A percentile compares a stretch with the other conserved stretches of the same genome.
Evolutionary conservation across 2,113 vertebrate species (phyloP).

Genomic region (Perca schrenkii): DNA sequence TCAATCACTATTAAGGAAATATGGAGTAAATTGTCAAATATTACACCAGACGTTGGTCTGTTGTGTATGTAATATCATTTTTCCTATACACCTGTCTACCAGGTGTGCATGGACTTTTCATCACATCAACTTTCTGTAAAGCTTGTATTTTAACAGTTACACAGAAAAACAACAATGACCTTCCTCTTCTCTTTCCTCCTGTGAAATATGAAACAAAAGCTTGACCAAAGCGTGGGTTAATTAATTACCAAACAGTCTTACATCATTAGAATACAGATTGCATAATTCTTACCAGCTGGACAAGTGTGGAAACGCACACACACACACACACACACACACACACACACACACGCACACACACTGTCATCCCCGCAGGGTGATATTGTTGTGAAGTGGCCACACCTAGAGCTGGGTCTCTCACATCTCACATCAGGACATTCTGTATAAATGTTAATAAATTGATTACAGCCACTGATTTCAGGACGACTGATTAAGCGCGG

Average conservation of each 20-base stretch:
- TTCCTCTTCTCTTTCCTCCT: too few species aligned
- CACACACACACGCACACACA: constrained; percentile 8
- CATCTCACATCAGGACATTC: constrained; percentile 22
- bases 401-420: constrained; percentile 24
- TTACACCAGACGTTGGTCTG: too few species aligned
- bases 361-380: constrained; percentile 24
- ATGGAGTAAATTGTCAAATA: too few species aligned
- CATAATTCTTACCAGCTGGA: constrained; percentile 66
- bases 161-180: too few species aligned
- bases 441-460: constrained; percentile 15
- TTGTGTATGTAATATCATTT: too few species aligned
- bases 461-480: not conserved
- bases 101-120: too few species aligned
- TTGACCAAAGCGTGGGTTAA: too few species aligned
- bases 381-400: constrained; percentile 21
- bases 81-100: too few species aligned
- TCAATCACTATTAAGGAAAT: too few species aligned
- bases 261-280: constrained; percentile 49
- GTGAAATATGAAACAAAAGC: too few species aligned
- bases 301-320: constrained; percentile 15
- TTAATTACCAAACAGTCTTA: constrained; percentile 45
- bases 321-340: constrained; percentile 10
- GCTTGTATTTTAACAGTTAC: too few species aligned
- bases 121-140: too few species aligned
- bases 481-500: not conserved